Base-by-base conservation (phyloP, 2,797 vertebrate genomes). In the Onychomys torridus region DNA sequence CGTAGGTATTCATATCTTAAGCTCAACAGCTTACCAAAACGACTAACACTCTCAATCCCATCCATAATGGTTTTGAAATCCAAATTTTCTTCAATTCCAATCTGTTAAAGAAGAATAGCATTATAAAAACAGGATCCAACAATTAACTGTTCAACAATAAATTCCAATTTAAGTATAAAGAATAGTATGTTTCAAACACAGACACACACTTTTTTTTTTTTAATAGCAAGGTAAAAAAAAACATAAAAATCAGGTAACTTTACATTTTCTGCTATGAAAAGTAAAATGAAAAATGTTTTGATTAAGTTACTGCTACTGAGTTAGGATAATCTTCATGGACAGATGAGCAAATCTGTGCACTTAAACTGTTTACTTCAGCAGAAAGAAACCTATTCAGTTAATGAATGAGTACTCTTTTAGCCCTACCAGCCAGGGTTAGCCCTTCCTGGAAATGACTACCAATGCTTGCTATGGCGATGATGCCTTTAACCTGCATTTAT, bases 31-130 rank as follows among this genome's bases (percentile, higher is more conserved):
- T 96, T 98, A 99, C 99, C 99, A 16, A 99, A 99, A 98, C 99
- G 99, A 98, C 99, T 99, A 96, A 99, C 99, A 61, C 98, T 99
- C 97, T 98, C 98, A 73, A 99, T 99, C 89, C 98, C 99, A 63
- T 99, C 98, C 63, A 99, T 99, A 97, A 99, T 98, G 77, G 99
- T 49, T 55, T 98, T 98, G 91, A 99, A 99, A 98, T 99, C 99
- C 32, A 97, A 95, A 97, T 99, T 99, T 97, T 99, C 99, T 96
- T 99, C 99, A 23, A 92, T 17, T 94, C 99, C 99, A 94, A 99
- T 98, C 99, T 99, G 98, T 98, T 97, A 97, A 97, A 97, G 97
- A 96, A 94, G 97, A 97, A 98, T 90, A 25, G 63, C 2, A 87
- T 63, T 94, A 46, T 91, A 67, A 98, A 95, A 95, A 59, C 27